A percentile compares a stretch with the other conserved stretches of the same genome.
Conservation (phyloP, 2,113 vertebrate species). For the Pedetes capensis region DNA sequence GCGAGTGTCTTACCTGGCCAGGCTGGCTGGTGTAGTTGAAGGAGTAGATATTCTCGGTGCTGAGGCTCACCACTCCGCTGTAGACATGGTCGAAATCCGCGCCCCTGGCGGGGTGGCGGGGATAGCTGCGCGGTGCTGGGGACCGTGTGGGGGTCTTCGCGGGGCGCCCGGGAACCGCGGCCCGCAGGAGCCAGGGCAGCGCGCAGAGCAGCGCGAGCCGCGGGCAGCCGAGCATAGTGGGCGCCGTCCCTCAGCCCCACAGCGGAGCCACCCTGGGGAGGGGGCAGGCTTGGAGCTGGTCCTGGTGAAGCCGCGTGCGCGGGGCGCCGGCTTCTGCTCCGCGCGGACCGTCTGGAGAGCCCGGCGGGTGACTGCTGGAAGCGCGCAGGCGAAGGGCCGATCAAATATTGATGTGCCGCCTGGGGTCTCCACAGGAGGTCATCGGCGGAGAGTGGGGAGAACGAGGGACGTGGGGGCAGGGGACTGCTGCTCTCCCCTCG, state of each 20-base stretch:
- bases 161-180: background rate
- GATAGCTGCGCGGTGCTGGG: background rate
- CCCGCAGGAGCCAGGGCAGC: constrained; percentile 70
- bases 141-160: background rate
- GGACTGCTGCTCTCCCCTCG: background rate
- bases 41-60: constrained; percentile 82
- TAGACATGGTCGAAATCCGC: constrained; percentile 81
- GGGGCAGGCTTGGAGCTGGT: background rate
- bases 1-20: constrained; percentile 82
- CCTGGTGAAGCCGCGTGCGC: background rate
- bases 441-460: background rate
- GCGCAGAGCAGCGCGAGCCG: constrained; percentile 61
- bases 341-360: background rate
- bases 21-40: constrained; percentile 84
- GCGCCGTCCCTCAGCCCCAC: background rate
- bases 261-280: background rate
- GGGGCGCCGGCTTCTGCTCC: background rate
- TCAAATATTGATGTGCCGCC: background rate
- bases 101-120: constrained; percentile 43
- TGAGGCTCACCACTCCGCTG: constrained; percentile 80
- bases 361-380: background rate
- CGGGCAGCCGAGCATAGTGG: constrained; percentile 59
- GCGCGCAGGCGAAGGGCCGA: background rate
- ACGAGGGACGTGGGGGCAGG: background rate
- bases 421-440: constrained; percentile 51